Evolutionary conservation across 2,113 vertebrate genomes (phyloP), one percentile per base, ranked within the genome.

Genomic region (Anhinga anhinga): DNA sequence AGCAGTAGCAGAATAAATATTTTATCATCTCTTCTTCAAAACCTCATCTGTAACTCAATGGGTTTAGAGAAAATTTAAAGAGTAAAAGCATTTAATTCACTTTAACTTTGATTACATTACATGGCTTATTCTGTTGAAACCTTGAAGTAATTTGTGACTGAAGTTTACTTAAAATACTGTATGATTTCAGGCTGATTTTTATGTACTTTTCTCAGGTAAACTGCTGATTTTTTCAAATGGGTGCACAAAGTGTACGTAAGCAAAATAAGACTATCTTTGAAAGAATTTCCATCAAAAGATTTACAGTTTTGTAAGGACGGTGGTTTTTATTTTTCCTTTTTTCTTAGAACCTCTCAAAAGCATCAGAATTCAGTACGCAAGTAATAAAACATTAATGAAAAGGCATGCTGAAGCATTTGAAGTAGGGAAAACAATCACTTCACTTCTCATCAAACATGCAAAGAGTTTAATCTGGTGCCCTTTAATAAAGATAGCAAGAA

Each of bases 381-480:
- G 59, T 88, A 67, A 96, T 97, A 87, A 97, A 97, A 93, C 44
- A 91, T 95, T 95, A 96, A 97, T 97, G 86, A 88, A 97, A 98
- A 97, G 78, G 12, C 65, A 92, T 34, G 22, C 44, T 84, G 76
- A 91, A 96, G 29, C 45, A 94, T 82, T 91, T 96, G 93, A 96
- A 97, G 92, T 91, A 34, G 53, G 53, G 59, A 91, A 97, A 96
- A 95, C 76, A 93, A 96, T 96, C 86, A 96, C 72, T 97, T 96
- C 67, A 92, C 56, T 97, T 95, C 82, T 97, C 93, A 93, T 95
- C 88, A 97, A 71, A 91, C 56, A 82, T 47, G 81, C 80, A 97
- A 80, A 93, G 94, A 96, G 82, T 97, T 94, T 96, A 94, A 98
- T 96, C 74, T 86, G 85, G 70, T 95, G 71, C 67, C 47, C 69